Evolutionary conservation across 1,140 invertebrate species (phyloP).

Genomic region (Manduca sexta): DNA sequence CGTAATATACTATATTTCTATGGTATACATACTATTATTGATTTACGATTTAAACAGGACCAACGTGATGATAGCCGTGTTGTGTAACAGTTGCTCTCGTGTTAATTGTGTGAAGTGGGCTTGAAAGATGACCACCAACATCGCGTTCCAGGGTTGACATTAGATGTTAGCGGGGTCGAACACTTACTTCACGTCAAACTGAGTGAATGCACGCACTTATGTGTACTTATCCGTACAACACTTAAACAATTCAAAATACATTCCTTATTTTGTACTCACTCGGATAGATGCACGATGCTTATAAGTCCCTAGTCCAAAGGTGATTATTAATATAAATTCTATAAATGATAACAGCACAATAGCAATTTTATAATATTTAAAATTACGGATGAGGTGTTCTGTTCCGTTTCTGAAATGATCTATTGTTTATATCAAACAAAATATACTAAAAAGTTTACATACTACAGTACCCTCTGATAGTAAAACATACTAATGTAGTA

Average conservation of each 20-base stretch:
- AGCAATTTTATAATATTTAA: no score
- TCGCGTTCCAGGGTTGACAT: conserved; percentile 8
- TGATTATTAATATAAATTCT: no score
- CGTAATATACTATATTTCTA: no score
- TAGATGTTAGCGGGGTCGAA: conserved; percentile 18
- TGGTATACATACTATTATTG: no score
- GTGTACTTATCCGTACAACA: background rate
- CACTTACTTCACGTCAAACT: conserved; percentile 6
- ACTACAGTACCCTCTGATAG: no score
- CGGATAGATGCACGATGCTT: no score
- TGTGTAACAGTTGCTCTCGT: conserved; percentile 3
- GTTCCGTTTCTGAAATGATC: background rate
- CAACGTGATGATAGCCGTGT: background rate
- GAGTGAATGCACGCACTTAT: background rate
- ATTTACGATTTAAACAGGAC: background rate
- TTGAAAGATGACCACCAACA: conserved; percentile 13
- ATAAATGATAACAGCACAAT: no score
- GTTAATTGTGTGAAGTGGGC: conserved; percentile 9
- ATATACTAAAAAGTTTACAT: background rate
- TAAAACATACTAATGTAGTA: no score
- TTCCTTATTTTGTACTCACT: no score
- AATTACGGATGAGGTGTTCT: background rate
- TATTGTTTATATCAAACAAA: background rate
- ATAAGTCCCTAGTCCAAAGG: no score
- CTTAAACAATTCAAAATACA: no score